Evolutionary conservation across 1,140 invertebrate species (phyloP).

Genomic region (Venustaconcha ellipsiformis): DNA sequence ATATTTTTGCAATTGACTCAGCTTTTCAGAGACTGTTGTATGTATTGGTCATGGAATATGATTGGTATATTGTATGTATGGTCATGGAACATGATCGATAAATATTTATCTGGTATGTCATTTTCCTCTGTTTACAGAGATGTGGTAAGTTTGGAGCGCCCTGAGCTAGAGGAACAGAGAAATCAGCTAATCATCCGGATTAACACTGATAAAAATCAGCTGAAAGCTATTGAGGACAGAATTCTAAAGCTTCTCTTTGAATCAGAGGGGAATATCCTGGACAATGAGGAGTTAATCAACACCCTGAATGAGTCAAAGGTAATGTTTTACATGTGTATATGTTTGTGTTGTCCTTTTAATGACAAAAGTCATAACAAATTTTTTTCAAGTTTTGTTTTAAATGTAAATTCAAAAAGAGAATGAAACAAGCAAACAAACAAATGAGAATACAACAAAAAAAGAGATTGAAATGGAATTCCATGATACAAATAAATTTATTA

Average conservation of each 20-base stretch:
- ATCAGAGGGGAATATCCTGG: constrained; percentile 69
- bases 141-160: constrained; percentile 76
- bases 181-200: constrained; percentile 85
- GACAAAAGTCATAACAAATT: too few relatives aligned
- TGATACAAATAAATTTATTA: too few relatives aligned
- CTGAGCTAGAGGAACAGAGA: constrained; percentile 83
- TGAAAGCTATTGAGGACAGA: constrained; percentile 77
- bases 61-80: not conserved
- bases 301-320: constrained; percentile 69
- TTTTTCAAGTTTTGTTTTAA: too few relatives aligned
- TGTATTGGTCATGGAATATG: too few relatives aligned
- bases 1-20: too few relatives aligned
- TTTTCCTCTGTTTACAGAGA: constrained; percentile 51
- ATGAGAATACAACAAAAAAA: too few relatives aligned
- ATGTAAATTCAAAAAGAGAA: not conserved
- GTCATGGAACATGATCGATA: not conserved
- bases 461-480: too few relatives aligned
- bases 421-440: not conserved
- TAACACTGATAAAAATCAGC: constrained; percentile 84
- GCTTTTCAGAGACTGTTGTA: too few relatives aligned
- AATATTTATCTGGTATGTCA: not conserved
- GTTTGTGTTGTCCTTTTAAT: too few relatives aligned
- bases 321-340: not conserved
- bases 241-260: constrained; percentile 69
- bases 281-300: constrained; percentile 69